Base-by-base conservation (phyloP, 2,797 vertebrate genomes). In the Protonibea diacanthus region DNA sequence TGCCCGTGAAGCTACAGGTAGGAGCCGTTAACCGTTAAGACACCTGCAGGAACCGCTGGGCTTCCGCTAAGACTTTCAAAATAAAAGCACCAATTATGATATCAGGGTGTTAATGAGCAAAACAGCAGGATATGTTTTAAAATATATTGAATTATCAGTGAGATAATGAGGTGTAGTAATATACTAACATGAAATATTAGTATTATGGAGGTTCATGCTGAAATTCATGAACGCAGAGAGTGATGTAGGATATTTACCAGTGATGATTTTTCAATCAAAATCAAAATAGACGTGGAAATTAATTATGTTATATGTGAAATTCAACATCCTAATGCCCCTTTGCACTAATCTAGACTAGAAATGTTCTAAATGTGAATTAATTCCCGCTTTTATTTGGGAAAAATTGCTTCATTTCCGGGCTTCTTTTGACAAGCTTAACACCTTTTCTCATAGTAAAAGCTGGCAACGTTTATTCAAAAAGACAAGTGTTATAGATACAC, bases 1-100 rank as follows among this genome's bases (percentile, higher is more conserved):
- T 6, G 27, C n/a, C 14, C 1, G 67, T 53, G 74, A 86, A 65
- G 89, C 83, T 64, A 84, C 93, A 94, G 92, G 93, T 93, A 88
- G 78, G 88, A 78, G 42, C 53, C 40, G 5, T 5, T 25, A 9
- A 4, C 3, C 1, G 11, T 58, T 6, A 76, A 81, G 74, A 1
- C 18, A 11, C 60, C 15, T 8, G 6, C 0, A 20, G n/a, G 14
- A 11, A 15, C 0, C 2, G 0, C 0, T 0, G 0, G 0, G 25
- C 27, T 85, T 91, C 90, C 86, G 78, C 68, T 14, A 0, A 0
- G 0, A 0, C 0, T 65, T 79, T 70, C 20, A 87, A 68, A 81
- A 40, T 79, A 91, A 89, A 76, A 55, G 23, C 45, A 7, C 3
- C 0, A 0, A 4, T 0, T 20, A 17, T 4, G 2, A 2, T 42